phyloP scores from a whole-genome alignment of 2,797 vertebrate genomes.

The Pseudochaenichthys georgianus region DNA sequence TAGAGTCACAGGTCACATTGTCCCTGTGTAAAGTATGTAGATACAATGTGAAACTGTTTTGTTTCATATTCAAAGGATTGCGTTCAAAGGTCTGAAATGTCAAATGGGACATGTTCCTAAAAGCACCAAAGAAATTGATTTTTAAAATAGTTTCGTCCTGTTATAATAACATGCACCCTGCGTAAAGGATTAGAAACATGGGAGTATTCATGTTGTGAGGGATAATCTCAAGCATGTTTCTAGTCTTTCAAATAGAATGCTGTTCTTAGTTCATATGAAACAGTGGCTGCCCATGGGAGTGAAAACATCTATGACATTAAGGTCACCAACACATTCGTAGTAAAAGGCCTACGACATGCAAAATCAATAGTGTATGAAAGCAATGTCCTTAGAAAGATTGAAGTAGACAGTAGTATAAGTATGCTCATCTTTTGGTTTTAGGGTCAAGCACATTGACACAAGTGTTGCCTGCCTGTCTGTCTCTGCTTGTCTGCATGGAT shows the following conservation, averaged over 20 bases:
- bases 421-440: neutral
- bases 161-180: constrained; percentile 18
- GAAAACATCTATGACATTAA: constrained; percentile 28
- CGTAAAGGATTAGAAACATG: constrained; percentile 12
- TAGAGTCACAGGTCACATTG: neutral
- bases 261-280: constrained; percentile 27
- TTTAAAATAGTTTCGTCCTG: neutral
- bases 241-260: constrained; percentile 24
- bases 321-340: constrained; percentile 4
- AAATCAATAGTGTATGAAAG: no score
- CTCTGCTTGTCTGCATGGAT: constrained; percentile 6
- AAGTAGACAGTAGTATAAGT: neutral
- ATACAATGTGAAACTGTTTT: neutral
- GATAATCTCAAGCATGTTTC: constrained; percentile 34
- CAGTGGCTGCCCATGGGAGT: constrained; percentile 1
- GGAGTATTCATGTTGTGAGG: constrained; percentile 16
- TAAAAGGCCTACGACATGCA: neutral
- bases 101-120: neutral
- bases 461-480: constrained; percentile 4
- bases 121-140: neutral
- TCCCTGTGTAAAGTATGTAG: neutral
- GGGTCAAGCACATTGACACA: neutral
- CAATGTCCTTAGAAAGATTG: neutral
- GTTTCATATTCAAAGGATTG: neutral
- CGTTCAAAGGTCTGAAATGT: constrained; percentile 17